Evolutionary conservation across 2,888 invertebrate genomes (phyloP), one percentile per base, ranked within the genome.

Genomic region (Leucozona laternaria): DNA sequence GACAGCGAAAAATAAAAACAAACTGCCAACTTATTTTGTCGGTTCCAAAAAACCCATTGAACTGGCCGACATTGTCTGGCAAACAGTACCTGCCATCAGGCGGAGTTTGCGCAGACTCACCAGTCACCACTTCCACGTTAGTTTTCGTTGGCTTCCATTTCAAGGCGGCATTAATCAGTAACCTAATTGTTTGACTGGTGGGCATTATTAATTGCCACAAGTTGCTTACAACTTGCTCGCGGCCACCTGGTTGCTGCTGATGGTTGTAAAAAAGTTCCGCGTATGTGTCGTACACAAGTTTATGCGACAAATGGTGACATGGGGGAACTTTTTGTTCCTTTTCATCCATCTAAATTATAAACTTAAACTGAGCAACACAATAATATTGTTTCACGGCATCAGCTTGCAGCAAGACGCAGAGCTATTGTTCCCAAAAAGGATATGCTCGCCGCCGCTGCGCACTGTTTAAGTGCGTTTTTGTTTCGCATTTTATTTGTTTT

Each of bases 111-210:
- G 58, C 79, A 37, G 50, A 53, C 34, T 68, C 66, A 25, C 20
- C 31, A 17, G n/a, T 13, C 43, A 40, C 43, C 28, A 17, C 34
- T 37, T 22, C 22, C 20, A 25, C 20, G 25, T 2, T 2, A 15
- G 66, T 34, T 66, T n/a, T 43, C 20, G 45, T 17, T 45, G 81
- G 68, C 68, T 79, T 71, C 71, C 70, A 75, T 79, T 79, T 79
- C 79, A 79, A 84, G 86, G 82, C 81, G 78, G 86, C 75, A 86
- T 82, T 82, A 81, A 86, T 82, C 86, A 86, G 82, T 75, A 86
- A 86, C 86, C 86, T 86, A 86, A 86, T 86, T 86, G 86, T 82
- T 86, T 86, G 86, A 86, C 86, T 79, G 86, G 86, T 86, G 78
- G 86, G 68, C 71, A 82, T 86, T 86, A 86, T 86, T 86, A 86